These are phyloP conservation scores for Hylomyscus alleni DNA, from an alignment of 2,797 vertebrate species.

Conservation along the genomic window DNA sequence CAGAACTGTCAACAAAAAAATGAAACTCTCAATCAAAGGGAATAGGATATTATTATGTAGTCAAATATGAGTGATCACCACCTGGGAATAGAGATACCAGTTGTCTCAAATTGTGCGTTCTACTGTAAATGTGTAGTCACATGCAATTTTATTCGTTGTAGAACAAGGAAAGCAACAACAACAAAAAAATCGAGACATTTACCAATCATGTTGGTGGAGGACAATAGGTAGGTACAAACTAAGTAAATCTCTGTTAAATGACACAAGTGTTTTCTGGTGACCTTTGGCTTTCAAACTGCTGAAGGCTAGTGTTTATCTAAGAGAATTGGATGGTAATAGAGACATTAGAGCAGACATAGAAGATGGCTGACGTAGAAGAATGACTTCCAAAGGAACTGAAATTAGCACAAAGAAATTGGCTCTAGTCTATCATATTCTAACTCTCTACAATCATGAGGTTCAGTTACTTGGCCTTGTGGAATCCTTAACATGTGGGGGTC, in stretches of 20 bases:
- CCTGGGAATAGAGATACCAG: background rate
- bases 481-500: background rate
- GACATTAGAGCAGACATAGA: background rate
- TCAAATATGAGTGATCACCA: background rate
- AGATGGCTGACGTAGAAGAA: background rate
- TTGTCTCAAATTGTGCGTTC: background rate
- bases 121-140: background rate
- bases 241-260: background rate
- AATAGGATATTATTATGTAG: background rate
- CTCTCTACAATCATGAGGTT: background rate
- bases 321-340: background rate
- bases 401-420: background rate
- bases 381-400: background rate
- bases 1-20: background rate
- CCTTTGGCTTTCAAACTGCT: background rate
- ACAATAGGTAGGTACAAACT: background rate
- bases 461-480: background rate
- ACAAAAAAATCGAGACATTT: background rate
- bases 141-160: background rate
- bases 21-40: background rate
- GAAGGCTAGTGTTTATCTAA: background rate
- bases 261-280: background rate
- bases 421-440: background rate
- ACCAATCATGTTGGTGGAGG: background rate
- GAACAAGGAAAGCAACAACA: background rate